Evolutionary conservation across 2,888 invertebrate species (phyloP).

Genomic region (Mythimna pallens): DNA sequence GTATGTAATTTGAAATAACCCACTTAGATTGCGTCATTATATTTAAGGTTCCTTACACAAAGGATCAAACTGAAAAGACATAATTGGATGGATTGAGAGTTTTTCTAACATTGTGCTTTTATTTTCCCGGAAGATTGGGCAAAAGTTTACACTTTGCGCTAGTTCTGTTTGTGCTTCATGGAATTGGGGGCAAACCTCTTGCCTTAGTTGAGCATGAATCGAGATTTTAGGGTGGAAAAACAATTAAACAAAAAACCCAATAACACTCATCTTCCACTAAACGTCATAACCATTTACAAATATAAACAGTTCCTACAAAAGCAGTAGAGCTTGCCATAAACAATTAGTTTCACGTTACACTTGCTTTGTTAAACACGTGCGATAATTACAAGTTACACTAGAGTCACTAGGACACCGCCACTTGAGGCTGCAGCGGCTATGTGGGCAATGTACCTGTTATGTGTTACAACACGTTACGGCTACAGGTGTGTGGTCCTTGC

Average conservation of each 20-base stretch:
- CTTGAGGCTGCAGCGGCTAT: conserved; percentile 1
- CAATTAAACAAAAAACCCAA: neutral
- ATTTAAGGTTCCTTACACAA: too few species aligned
- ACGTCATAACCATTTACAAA: neutral
- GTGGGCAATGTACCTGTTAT: conserved; percentile 14
- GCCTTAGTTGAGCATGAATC: neutral
- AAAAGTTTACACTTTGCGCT: neutral
- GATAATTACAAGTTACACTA: conserved; percentile 52
- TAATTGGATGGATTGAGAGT: neutral
- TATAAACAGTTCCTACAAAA: conserved; percentile 27
- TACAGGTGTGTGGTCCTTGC: conserved; percentile 20
- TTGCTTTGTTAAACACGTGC: conserved; percentile 61
- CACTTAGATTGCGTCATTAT: too few species aligned
- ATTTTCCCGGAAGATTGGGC: neutral
- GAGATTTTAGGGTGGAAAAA: neutral
- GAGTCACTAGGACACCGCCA: conserved; percentile 29
- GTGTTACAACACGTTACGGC: conserved; percentile 10
- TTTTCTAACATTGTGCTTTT: neutral
- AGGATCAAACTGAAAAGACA: neutral
- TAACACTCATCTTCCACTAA: neutral
- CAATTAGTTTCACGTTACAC: conserved; percentile 68
- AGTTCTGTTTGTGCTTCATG: neutral
- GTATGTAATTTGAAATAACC: too few species aligned
- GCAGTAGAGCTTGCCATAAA: conserved; percentile 49
- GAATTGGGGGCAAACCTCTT: too few species aligned